Evolutionary conservation across 1,140 invertebrate genomes (phyloP), one percentile per base, ranked within the genome.

Genomic region (Pseudomyrmex concolor): DNA sequence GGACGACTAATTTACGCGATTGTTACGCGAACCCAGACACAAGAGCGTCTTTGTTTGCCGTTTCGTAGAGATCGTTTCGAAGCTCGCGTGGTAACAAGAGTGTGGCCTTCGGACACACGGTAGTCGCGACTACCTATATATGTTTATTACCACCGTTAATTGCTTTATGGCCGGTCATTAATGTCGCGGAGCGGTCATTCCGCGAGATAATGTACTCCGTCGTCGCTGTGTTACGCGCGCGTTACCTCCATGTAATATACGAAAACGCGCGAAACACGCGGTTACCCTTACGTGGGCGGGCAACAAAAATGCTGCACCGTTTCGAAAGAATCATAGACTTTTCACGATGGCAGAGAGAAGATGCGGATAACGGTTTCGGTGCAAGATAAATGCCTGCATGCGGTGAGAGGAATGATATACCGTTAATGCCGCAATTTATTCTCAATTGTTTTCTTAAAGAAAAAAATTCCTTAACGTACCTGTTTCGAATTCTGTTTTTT

Each of bases 81-180:
- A 22, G 4, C 13, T 13, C 50, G 12, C 55, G 62, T 63, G 57
- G 64, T 68, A 67, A 74, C 78, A 7, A 34, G 84, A 84, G 78
- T 63, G 74, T 63, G 74, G 84, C 59, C 51, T 17, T n/a, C 19
- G 43, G 19, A 62, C 48, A 66, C 76, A 66, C 76, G 17, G 82
- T 72, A 86, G 62, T 76, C 73, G 59, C 34, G 34, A 34, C 34
- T 34, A 48, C 80, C 71, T 34, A 34, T 34, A 34, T 34, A 88
- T 85, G 86, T 89, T 89, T 89, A 89, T 88, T 84, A 84, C 87
- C 76, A 84, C 82, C 66, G 84, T 88, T 91, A 91, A 91, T 91
- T 91, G 85, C 88, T 87, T 90, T 87, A 85, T 78, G 84, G 59
- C 74, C 63, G 71, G 86, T 89, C 87, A 86, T 90, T 90, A 90